Conservation (phyloP, 2,888 invertebrate species). For the Zonitis immaculata region DNA sequence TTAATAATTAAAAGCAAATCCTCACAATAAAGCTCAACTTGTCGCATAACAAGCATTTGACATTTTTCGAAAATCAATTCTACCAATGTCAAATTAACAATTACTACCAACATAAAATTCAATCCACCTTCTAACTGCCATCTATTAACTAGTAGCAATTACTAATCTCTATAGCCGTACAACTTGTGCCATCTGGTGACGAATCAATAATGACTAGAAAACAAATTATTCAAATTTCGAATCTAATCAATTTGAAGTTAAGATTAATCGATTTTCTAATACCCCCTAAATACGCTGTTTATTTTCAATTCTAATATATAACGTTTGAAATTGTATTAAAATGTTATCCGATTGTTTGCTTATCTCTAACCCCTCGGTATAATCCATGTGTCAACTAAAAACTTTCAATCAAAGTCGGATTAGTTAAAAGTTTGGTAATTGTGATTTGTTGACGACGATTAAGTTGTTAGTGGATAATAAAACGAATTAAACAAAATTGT, state of each 20-base stretch:
- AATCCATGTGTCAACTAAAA: neutral
- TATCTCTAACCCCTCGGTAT: neutral
- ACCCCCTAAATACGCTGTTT: neutral
- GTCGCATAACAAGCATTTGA: neutral
- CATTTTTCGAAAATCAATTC: neutral
- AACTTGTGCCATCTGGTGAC: neutral
- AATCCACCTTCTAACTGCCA: neutral
- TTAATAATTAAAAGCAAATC: neutral
- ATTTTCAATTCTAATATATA: neutral
- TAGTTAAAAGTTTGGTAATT: slow-evolving; percentile 13
- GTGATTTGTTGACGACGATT: slow-evolving; percentile 7
- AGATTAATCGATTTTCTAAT: neutral
- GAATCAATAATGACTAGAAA: too few relatives aligned
- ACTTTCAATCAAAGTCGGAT: slow-evolving; percentile 24
- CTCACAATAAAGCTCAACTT: neutral
- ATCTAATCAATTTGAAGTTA: too few relatives aligned
- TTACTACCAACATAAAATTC: neutral
- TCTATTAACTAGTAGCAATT: neutral
- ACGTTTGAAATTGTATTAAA: neutral
- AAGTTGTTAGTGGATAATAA: too few relatives aligned
- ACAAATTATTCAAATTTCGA: neutral
- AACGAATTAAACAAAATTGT: too few relatives aligned
- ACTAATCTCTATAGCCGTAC: too few relatives aligned
- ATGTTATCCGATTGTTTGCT: neutral
- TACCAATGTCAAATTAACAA: neutral